Percentiles rank a stretch among this genome's conserved stretches.
Conservation (phyloP, 2,797 vertebrate genomes). For the Myotis planiceps region DNA sequence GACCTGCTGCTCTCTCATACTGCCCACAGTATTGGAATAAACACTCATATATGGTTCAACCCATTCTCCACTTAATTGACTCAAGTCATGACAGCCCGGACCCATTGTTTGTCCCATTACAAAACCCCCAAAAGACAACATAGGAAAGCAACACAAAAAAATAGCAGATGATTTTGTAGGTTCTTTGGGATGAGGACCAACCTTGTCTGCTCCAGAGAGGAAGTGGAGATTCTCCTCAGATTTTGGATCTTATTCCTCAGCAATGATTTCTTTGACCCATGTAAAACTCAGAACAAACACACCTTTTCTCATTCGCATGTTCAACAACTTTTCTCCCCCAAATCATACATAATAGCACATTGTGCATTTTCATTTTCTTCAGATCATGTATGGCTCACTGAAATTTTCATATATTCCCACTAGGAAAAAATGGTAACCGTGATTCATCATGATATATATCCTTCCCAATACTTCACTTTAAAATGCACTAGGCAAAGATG, state of each 20-base stretch:
- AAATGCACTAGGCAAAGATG: background rate
- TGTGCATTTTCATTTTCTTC: background rate
- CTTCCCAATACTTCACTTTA: background rate
- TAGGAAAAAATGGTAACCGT: background rate
- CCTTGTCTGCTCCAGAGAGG: background rate
- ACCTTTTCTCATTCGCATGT: background rate
- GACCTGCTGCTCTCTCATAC: too few species aligned
- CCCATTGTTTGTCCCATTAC: too few species aligned
- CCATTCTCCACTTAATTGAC: too few species aligned
- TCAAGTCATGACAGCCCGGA: too few species aligned
- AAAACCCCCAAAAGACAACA: background rate
- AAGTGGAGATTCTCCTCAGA: background rate
- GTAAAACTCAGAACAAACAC: background rate
- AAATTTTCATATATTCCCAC: background rate
- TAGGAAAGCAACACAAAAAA: background rate
- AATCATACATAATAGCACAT: background rate
- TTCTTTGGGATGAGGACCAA: background rate
- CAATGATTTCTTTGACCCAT: background rate
- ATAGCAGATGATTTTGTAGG: background rate
- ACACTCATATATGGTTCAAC: too few species aligned
- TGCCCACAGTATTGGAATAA: too few species aligned
- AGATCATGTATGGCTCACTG: background rate
- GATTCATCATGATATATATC: background rate
- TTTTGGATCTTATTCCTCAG: background rate
- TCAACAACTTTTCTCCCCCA: background rate